These are phyloP conservation scores for Laterallus jamaicensis DNA, from an alignment of 2,113 vertebrate genomes.

Conservation along the genomic window DNA sequence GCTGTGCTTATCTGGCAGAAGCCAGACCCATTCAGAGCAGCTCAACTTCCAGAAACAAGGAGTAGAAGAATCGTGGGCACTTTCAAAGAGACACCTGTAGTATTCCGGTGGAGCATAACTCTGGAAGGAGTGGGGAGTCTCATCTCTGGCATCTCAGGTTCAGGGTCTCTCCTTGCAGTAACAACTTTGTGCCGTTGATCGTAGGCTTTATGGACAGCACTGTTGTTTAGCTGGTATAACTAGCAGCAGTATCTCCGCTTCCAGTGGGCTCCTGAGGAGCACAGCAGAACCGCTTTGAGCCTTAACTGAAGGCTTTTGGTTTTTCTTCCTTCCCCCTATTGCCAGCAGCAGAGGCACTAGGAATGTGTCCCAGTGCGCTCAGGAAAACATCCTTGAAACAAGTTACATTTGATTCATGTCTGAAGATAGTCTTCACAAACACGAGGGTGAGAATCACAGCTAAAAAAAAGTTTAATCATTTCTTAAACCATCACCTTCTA, in stretches of 20 bases:
- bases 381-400: slow-evolving; percentile 54
- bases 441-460: slow-evolving; percentile 46
- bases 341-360: slow-evolving; percentile 33
- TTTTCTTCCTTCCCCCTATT: not conserved
- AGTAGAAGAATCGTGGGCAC: not conserved
- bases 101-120: not conserved
- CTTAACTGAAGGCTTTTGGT: not conserved
- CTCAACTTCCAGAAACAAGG: not conserved
- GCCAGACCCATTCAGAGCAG: not conserved
- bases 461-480: slow-evolving; percentile 61
- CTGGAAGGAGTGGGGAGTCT: not conserved
- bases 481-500: slow-evolving; percentile 64
- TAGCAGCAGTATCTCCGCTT: not conserved
- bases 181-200: not conserved
- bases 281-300: not conserved
- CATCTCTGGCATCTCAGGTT: not conserved
- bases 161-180: not conserved
- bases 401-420: slow-evolving; percentile 60
- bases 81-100: not conserved
- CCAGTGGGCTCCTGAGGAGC: not conserved
- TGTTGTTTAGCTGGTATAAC: not conserved
- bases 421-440: slow-evolving; percentile 60
- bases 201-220: not conserved
- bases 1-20: not conserved
- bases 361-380: slow-evolving; percentile 45